phyloP scores from a whole-genome alignment of 2,888 invertebrate species.

The Litoditis marina region DNA sequence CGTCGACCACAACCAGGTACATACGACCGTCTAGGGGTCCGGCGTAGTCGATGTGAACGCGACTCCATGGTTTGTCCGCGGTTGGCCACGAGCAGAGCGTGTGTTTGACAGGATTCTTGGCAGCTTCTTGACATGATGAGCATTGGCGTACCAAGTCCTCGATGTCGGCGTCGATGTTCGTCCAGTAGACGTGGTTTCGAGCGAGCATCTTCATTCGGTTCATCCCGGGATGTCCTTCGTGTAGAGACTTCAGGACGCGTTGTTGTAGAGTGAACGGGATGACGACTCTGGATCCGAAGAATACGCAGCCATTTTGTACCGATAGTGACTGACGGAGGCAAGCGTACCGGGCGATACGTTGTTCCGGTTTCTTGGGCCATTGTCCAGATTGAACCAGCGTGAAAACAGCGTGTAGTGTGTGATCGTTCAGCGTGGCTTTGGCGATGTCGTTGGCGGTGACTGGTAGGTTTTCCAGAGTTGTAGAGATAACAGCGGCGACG shows the following conservation, averaged over 20 bases:
- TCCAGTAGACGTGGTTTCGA: conserved; percentile 55
- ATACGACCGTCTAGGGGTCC: conserved; percentile 59
- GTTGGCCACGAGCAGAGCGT: conserved; percentile 52
- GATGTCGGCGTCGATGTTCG: conserved; percentile 37
- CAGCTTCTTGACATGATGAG: conserved; percentile 25
- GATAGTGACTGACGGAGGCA: too few relatives aligned
- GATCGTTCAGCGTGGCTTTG: too few relatives aligned
- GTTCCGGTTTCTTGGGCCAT: too few relatives aligned
- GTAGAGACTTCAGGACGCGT: conserved; percentile 41
- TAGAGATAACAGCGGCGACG: too few relatives aligned
- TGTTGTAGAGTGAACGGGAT: conserved; percentile 38
- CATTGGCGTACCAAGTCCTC: conserved; percentile 36
- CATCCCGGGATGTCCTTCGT: conserved; percentile 52
- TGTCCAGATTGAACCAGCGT: too few relatives aligned
- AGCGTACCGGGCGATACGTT: too few relatives aligned
- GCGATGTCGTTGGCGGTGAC: too few relatives aligned
- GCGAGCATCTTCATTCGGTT: conserved; percentile 53
- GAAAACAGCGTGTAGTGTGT: too few relatives aligned
- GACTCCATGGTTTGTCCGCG: conserved; percentile 57
- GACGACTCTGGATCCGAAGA: too few relatives aligned
- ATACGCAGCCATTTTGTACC: too few relatives aligned
- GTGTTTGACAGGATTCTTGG: conserved; percentile 33
- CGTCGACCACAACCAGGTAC: conserved; percentile 63
- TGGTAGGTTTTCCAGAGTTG: too few relatives aligned
- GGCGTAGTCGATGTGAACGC: conserved; percentile 64